Evolutionary conservation across 2,113 vertebrate genomes (phyloP), one percentile per base, ranked within the genome.

Genomic region (Platichthys flesus): DNA sequence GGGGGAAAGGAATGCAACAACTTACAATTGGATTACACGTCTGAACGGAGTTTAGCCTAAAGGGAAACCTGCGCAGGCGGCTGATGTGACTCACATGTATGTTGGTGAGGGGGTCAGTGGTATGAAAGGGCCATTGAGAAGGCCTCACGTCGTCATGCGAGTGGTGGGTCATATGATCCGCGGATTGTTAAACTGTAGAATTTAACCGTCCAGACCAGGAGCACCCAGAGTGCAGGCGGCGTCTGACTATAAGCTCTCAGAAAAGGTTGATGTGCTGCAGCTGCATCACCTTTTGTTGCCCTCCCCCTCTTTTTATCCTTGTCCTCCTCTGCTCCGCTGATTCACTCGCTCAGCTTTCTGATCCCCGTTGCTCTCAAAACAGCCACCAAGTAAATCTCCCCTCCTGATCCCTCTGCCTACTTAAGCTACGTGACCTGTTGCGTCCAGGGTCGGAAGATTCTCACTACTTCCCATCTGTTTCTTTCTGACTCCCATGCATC

Each of bases 91-190:
- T 76, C 49, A 7, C 49, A 69, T 79, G 35, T 70, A 59, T 57
- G 60, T 72, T 45, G 54, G 35, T 23, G 35, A 64, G n/a, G 67
- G 45, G 4, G 37, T 60, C 28, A 37, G 3, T 8, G 21, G 52
- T 45, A 71, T 87, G 47, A 83, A 79, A 65, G 71, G 35, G 40
- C 61, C 61, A 23, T 58, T 78, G 51, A 79, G 74, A 72, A 31
- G 56, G 49, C 45, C 61, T 81, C 71, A 9, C 21, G 31, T 76
- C 45, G 67, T 77, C 55, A 3, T 63, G 55, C 55, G 67, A 60
- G 28, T 8, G 40, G 67, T 6, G n/a, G 65, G 69, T 85, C 73
- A 72, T 67, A 58, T 84, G 81, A 84, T 69, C 62, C 60, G 10
- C 7, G 47, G 42, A 73, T 66, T 68, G 59, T 55, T 52, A 58